Base-by-base conservation (phyloP, 2,797 vertebrate genomes). In the Sciurus vulgaris region DNA sequence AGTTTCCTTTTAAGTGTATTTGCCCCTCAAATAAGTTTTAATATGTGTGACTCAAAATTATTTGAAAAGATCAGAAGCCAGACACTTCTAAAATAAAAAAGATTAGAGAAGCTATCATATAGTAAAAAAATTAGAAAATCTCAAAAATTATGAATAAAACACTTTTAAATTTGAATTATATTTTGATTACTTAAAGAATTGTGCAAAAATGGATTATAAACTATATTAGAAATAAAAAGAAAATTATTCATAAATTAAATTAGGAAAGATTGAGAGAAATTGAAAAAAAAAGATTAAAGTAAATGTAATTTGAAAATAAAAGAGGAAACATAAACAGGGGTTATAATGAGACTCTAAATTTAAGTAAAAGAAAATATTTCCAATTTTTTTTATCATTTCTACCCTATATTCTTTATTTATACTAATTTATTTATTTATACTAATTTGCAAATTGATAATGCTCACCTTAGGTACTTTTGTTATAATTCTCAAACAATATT, bases 291-390 rank as follows among this genome's bases (percentile, higher is more conserved):
- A 28, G 54, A 79, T 65, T 81, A 30, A n/a, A 70, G 14, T 61
- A 2, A 76, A 61, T 69, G 13, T 14, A 49, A 49, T 61, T 84
- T 84, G 24, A 77, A 84, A 72, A 88, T 81, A 59, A 63, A 35
- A 56, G 74, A 89, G 4, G 8, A 69, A 69, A 72, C 78, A 69
- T 33, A 61, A 10, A n/a, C 10, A 49, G 38, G 47, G 4, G 7
- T 84, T 65, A 63, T 65, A 65, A 65, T 81, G 33, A 59, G 38
- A 69, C 11, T 30, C 5, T 79, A 44, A 72, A 78, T 41, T 77
- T 69, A 11, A 72, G 38, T 74, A 79, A 93, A 56, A 70, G 12
- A 28, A 91, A 87, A 28, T 82, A 88, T 41, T 88, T 83, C 72
- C 3, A 7, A 59, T 33, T 49, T 89, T 14, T 78, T 61, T 22